phyloP scores from a whole-genome alignment of 2,797 vertebrate genomes.

The Chromis chromis region DNA sequence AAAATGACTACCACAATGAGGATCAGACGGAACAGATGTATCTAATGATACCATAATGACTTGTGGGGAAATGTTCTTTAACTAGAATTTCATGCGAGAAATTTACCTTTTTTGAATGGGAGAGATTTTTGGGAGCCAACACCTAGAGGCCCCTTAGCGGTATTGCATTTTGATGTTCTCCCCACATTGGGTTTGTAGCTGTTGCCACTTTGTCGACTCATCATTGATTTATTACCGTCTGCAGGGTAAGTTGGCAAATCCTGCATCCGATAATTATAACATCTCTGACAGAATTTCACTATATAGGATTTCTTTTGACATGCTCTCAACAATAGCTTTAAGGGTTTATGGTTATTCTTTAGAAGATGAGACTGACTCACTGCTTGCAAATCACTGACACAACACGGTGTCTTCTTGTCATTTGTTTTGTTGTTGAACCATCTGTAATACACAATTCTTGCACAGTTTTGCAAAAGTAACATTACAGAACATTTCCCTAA shows the following conservation, averaged over 20 bases:
- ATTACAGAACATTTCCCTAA: not conserved
- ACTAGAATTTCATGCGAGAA: too few relatives aligned
- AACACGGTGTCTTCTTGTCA: not conserved
- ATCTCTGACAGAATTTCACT: not conserved
- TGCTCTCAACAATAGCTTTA: not conserved
- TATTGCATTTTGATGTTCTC: not conserved
- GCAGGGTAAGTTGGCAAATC: not conserved
- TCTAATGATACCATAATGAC: too few relatives aligned
- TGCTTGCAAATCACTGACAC: not conserved
- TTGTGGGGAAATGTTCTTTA: too few relatives aligned
- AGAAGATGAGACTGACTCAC: conserved; percentile 1
- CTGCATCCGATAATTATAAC: not conserved
- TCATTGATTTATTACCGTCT: too few relatives aligned
- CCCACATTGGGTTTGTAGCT: not conserved
- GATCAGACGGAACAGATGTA: too few relatives aligned
- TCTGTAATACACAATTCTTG: not conserved
- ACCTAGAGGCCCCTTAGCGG: too few relatives aligned
- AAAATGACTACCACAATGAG: too few relatives aligned
- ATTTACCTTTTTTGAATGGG: too few relatives aligned
- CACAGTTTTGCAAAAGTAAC: not conserved
- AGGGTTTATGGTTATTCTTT: not conserved
- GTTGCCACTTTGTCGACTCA: not conserved
- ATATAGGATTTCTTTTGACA: not conserved
- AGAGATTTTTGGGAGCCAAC: too few relatives aligned
- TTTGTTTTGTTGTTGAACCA: not conserved